A percentile compares a stretch with the other conserved stretches of the same genome.
These are phyloP conservation scores for Pteruthius melanotis DNA, from an alignment of 2,113 vertebrate genomes.

Conservation along the genomic window DNA sequence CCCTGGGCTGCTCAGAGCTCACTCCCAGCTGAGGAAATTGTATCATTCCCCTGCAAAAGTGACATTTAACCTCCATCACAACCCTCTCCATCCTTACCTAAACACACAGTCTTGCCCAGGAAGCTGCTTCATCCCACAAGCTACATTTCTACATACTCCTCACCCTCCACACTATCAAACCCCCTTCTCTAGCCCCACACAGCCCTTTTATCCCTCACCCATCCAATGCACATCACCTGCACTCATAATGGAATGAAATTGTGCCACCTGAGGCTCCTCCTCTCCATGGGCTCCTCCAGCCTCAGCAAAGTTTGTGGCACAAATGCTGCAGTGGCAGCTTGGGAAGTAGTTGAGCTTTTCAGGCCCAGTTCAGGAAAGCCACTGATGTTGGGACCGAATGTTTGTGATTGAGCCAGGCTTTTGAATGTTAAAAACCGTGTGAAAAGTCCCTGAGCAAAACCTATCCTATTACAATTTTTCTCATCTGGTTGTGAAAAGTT, in stretches of 20 bases:
- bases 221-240: not conserved
- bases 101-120: not conserved
- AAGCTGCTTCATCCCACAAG: not conserved
- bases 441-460: not conserved
- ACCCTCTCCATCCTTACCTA: rapidly evolving
- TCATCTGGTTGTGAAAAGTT: not conserved
- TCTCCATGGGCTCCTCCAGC: not conserved
- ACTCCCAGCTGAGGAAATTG: not conserved
- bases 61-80: not conserved
- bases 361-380: not conserved
- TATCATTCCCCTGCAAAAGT: not conserved
- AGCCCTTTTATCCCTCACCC: not conserved
- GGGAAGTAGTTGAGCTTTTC: not conserved
- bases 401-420: not conserved
- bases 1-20: not conserved
- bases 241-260: rapidly evolving
- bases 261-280: not conserved
- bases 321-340: not conserved
- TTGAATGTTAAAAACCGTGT: not conserved
- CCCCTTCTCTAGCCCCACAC: rapidly evolving
- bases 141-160: rapidly evolving
- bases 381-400: rapidly evolving
- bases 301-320: not conserved
- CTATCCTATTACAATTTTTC: not conserved
- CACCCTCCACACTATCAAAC: rapidly evolving